Evolutionary conservation across 2,888 invertebrate species (phyloP), one percentile per base, ranked within the genome.

Genomic region (Gonocerus acuteangulatus): DNA sequence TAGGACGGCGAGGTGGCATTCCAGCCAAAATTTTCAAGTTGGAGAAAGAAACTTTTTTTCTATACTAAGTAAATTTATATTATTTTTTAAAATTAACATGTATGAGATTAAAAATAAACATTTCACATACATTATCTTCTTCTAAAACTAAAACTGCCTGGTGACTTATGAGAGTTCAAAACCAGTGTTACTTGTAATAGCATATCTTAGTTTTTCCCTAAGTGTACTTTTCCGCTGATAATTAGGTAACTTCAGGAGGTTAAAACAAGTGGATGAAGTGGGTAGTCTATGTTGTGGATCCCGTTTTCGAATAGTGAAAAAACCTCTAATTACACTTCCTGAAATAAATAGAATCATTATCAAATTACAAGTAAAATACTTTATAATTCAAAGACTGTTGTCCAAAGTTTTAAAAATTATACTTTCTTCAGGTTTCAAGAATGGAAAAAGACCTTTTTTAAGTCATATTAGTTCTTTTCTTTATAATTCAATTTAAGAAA

Each of bases 231-330:
- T 91, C 75, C 94, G 95, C 74, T 94, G 95, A 74, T 99, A 99
- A 78, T 97, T 99, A 60, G 99, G 99, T 71, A 95, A 80, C 75
- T 99, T 99, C 48, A 99, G 82, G 42, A 99, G 82, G 78, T 99
- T 99, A 77, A 99, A 99, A 73, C 99, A 99, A 0, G 99, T 99
- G 1, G 97, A 97, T 0, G 96, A 95, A 0, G 99, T 97, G n/a
- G 99, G 97, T 45, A 99, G 80, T 34, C 96, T 84, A 73, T 95
- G 91, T 54, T 93, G 82, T 0, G 95, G 93, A 73, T 95, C 95
- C 72, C 91, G 91, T 73, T 93, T 93, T 52, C 95, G 82, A 71
- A 99, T 95, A 11, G 96, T 95, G 74, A 99, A 94, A 76, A 99
- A 99, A 16, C 97, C 99, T 62, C 97, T 83, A 65, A 99, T 89